Conservation (phyloP, 2,888 invertebrate genomes). For the Anaspis maculata region DNA sequence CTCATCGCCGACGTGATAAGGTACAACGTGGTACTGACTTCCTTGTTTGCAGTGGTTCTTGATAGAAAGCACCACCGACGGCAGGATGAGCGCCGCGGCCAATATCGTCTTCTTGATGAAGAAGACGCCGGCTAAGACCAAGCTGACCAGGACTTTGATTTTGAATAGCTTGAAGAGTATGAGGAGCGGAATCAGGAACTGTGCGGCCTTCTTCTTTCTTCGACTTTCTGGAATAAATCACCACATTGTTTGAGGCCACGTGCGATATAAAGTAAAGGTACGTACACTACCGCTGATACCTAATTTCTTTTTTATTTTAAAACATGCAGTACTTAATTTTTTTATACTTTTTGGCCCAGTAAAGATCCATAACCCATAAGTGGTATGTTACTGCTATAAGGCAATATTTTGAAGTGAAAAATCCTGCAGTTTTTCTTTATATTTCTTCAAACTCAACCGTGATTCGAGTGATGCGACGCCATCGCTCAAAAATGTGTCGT, state of each 20-base stretch:
- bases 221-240: slow-evolving; percentile 30
- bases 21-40: slow-evolving; percentile 25
- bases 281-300: too few species aligned
- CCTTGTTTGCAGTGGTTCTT: slow-evolving; percentile 12
- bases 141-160: slow-evolving; percentile 51
- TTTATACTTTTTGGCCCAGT: too few species aligned
- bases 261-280: too few species aligned
- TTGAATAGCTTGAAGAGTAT: slow-evolving; percentile 48
- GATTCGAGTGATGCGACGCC: too few species aligned
- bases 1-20: slow-evolving; percentile 46
- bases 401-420: too few species aligned
- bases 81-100: slow-evolving; percentile 51
- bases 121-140: slow-evolving; percentile 53
- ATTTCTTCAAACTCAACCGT: too few species aligned
- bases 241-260: background rate
- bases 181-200: slow-evolving; percentile 45
- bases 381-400: too few species aligned
- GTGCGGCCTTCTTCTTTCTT: slow-evolving; percentile 46
- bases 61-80: slow-evolving; percentile 31
- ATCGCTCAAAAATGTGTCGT: too few species aligned
- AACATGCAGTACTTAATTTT: too few species aligned
- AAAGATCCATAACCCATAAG: too few species aligned
- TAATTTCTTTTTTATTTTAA: too few species aligned
- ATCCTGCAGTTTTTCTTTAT: too few species aligned
- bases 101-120: slow-evolving; percentile 59